These are phyloP conservation scores for Nestor notabilis DNA, from an alignment of 2,113 vertebrate genomes.

Conservation along the genomic window DNA sequence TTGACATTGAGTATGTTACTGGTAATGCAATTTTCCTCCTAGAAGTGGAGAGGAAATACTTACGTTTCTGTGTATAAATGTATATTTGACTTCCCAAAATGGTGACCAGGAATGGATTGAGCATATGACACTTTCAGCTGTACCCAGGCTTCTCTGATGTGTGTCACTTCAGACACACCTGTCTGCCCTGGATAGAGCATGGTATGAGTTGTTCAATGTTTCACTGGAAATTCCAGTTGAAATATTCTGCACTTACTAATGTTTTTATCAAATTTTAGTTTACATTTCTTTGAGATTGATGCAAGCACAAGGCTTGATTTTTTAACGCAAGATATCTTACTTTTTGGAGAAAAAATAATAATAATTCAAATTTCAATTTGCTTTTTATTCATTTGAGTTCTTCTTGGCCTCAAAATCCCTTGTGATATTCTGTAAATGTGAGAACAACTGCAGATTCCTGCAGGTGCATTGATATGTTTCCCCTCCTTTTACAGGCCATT, in stretches of 20 bases:
- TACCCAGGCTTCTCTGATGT: conserved; percentile 73
- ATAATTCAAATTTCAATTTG: conserved; percentile 75
- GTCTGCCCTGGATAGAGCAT: conserved; percentile 77
- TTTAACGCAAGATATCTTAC: conserved; percentile 86
- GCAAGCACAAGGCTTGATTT: conserved; percentile 96
- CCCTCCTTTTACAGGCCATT: conserved; percentile 79
- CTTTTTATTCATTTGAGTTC: conserved; percentile 78
- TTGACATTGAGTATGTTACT: conserved; percentile 77
- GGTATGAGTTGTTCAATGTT: conserved; percentile 77
- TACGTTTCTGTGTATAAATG: conserved; percentile 81
- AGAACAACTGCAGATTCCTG: conserved; percentile 76
- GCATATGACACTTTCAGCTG: conserved; percentile 83
- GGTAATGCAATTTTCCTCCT: conserved; percentile 81
- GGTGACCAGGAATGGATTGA: conserved; percentile 82
- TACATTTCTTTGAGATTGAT: conserved; percentile 86
- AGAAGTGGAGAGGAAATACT: conserved; percentile 68
- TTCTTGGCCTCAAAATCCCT: conserved; percentile 80
- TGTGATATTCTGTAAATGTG: conserved; percentile 83
- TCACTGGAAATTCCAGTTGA: conserved; percentile 81
- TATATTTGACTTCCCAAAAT: conserved; percentile 82
- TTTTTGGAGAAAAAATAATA: conserved; percentile 76
- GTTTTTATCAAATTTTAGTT: conserved; percentile 87
- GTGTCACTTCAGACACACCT: conserved; percentile 71
- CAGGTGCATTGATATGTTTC: conserved; percentile 76
- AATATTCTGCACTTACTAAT: conserved; percentile 83